These are phyloP conservation scores for Solen grandis DNA, from an alignment of 1,140 invertebrate genomes.

Conservation along the genomic window DNA sequence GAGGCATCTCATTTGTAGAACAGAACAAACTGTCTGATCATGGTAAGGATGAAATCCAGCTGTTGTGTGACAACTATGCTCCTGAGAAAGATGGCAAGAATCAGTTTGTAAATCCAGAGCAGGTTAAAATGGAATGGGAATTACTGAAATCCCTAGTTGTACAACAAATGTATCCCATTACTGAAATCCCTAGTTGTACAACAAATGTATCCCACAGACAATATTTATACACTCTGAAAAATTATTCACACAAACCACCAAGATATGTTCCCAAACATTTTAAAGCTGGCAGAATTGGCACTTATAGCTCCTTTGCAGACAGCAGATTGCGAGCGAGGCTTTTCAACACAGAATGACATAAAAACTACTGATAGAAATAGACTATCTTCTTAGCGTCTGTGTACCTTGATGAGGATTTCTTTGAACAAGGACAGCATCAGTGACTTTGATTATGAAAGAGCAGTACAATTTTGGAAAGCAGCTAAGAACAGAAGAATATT, in stretches of 20 bases:
- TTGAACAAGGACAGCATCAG: not conserved
- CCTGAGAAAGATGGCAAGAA: not conserved
- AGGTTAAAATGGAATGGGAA: not conserved
- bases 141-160: not conserved
- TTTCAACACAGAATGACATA: slow-evolving; percentile 14
- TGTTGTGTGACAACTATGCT: slow-evolving; percentile 1
- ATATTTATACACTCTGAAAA: not conserved
- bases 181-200: too few species aligned
- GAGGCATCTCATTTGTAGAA: slow-evolving; percentile 20
- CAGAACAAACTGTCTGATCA: slow-evolving; percentile 6
- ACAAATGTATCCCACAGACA: not conserved
- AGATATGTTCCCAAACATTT: not conserved
- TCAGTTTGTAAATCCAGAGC: not conserved
- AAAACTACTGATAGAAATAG: slow-evolving; percentile 6
- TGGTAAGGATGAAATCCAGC: slow-evolving; percentile 19
- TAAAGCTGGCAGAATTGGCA: slow-evolving; percentile 15
- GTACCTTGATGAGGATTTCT: not conserved
- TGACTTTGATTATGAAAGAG: too few species aligned
- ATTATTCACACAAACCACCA: slow-evolving; percentile 15
- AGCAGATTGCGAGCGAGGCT: slow-evolving; percentile 17
- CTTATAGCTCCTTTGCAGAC: slow-evolving; percentile 17
- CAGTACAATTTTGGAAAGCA: too few species aligned
- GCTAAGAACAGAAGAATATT: too few species aligned
- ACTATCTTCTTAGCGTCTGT: not conserved
- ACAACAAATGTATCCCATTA: too few species aligned